Conservation (phyloP, 1,140 invertebrate species). For the Elysia chlorotica region DNA sequence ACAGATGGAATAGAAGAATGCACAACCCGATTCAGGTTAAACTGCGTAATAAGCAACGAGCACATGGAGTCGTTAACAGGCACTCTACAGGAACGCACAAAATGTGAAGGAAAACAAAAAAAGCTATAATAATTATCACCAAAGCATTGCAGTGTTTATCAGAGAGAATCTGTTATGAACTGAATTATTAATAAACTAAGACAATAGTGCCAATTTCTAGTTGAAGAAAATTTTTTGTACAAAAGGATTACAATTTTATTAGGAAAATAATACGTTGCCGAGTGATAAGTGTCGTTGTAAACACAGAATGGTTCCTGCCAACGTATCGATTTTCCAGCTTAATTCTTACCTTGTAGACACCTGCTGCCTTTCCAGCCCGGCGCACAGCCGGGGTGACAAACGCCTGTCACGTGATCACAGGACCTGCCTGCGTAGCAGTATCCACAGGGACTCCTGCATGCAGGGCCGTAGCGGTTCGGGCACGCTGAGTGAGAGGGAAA, state of each 20-base stretch:
- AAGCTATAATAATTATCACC: no score
- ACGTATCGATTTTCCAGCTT: not conserved
- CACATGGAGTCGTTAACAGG: no score
- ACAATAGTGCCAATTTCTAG: no score
- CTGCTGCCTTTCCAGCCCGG: conserved; percentile 29
- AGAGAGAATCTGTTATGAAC: no score
- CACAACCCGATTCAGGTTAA: no score
- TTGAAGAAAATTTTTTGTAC: no score
- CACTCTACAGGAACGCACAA: no score
- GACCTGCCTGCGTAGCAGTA: conserved; percentile 26
- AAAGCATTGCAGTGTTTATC: no score
- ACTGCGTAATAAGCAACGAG: no score
- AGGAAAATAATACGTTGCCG: not conserved
- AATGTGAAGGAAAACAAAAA: no score
- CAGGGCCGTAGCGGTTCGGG: conserved; percentile 24
- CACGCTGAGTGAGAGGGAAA: conserved; percentile 30
- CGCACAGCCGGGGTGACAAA: conserved; percentile 29
- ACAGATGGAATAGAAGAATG: no score
- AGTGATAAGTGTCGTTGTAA: not conserved
- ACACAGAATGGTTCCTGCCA: not conserved
- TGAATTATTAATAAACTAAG: no score
- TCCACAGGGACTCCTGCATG: conserved; percentile 33
- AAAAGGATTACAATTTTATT: not conserved
- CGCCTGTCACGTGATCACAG: conserved; percentile 40
- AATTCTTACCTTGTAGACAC: conserved; percentile 1